Evolutionary conservation across 1,140 invertebrate species (phyloP), one percentile per base, ranked within the genome.

Genomic region (Drosophila pectinifera): DNA sequence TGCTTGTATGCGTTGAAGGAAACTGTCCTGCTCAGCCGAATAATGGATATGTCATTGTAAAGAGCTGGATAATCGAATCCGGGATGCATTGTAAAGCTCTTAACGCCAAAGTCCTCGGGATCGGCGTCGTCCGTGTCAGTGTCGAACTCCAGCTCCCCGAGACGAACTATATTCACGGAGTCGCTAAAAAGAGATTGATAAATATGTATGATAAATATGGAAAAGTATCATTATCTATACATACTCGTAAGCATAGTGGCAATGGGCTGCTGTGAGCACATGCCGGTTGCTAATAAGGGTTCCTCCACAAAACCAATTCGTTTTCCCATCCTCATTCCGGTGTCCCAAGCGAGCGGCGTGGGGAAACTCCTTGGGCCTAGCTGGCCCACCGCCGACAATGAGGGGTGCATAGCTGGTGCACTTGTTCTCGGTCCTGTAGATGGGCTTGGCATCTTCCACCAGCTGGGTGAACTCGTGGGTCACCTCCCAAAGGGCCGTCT

Each of bases 251-350:
- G 39, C 41, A 7, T 61, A 79, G 36, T 90, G 75, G 22, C 93
- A 93, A 59, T 93, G 93, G 18, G 92, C 93, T 2, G 92, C 92
- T 0, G 92, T 93, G 0, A 93, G 57, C 26, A 93, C 76, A 74
- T 84, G 80, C 11, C 64, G 64, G 43, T 91, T 74, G 24, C 82
- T 93, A n/a, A 93, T 90, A 22, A 93, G 61, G 4, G 91, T 92
- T 14, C 92, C 93, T 13, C 89, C 92, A 69, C 93, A 93, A 49
- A 90, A 75, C 86, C 92, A 93, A 13, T 31, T 45, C 28, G 57
- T 48, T 14, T 58, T 18, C 10, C 78, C 78, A n/a, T 75, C 20
- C 1, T 46, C 43, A 14, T 68, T 16, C 14, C 68, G 68, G 53
- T 76, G 68, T 5, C 92, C 92, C 49, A 93, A 51, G 6, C 91